Evolutionary conservation across 92 coral and sea anemone species (phyloP).

Genomic region (Phenganax subtilis): DNA sequence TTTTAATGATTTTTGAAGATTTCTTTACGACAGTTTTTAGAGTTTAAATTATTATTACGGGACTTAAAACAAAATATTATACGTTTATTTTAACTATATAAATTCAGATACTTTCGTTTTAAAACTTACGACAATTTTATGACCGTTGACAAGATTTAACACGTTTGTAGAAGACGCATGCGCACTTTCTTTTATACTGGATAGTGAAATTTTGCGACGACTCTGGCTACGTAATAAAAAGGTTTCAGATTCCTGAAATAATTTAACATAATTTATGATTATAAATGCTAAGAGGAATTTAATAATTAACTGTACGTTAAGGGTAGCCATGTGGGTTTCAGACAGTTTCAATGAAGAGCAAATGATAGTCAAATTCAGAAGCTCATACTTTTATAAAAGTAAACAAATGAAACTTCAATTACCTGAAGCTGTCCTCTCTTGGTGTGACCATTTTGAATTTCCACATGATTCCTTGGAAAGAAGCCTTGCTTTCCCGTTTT

Average conservation of each 20-base stretch:
- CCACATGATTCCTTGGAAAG: slow-evolving; percentile 81
- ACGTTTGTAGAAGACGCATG: background rate
- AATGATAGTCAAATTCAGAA: too few relatives aligned
- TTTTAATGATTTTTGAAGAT: too few relatives aligned
- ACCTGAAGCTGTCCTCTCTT: background rate
- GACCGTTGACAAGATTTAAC: slow-evolving; percentile 1
- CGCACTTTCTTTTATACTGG: slow-evolving; percentile 11
- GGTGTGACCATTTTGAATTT: background rate
- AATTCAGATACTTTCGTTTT: background rate
- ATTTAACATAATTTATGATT: slow-evolving; percentile 6
- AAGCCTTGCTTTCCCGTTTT: slow-evolving; percentile 70
- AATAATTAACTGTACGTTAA: too few relatives aligned
- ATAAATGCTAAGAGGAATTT: background rate
- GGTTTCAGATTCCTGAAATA: slow-evolving; percentile 37
- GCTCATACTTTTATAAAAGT: too few relatives aligned
- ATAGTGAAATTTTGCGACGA: slow-evolving; percentile 32
- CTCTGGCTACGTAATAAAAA: slow-evolving; percentile 20
- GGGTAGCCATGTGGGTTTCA: background rate
- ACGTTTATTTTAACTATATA: background rate
- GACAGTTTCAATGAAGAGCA: too few relatives aligned
- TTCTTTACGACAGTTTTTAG: too few relatives aligned
- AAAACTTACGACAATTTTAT: slow-evolving; percentile 27
- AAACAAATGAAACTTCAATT: background rate
- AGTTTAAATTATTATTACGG: background rate
- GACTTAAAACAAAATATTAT: background rate